Percentiles rank a stretch among this genome's conserved stretches.
phyloP scores from a whole-genome alignment of 2,113 vertebrate species.

The Galemys pyrenaicus region DNA sequence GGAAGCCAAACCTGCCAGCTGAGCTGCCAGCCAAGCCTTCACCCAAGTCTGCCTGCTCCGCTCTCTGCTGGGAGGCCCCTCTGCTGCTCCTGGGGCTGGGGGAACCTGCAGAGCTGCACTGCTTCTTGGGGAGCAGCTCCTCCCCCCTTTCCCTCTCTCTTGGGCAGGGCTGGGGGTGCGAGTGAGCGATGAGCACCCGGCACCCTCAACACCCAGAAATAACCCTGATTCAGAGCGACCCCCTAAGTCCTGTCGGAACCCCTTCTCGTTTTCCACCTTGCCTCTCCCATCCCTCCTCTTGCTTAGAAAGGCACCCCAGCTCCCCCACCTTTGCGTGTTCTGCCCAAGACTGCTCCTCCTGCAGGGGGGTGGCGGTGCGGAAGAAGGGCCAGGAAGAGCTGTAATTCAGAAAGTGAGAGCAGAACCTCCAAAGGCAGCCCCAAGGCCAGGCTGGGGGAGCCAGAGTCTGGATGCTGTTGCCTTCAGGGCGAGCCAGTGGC shows the following conservation, averaged over 20 bases:
- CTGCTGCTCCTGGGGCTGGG: background rate
- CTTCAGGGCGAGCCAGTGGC: background rate
- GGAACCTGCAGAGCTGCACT: background rate
- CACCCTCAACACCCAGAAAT: background rate
- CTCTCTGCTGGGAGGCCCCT: slow-evolving; percentile 15
- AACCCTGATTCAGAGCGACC: background rate
- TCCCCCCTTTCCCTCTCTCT: background rate
- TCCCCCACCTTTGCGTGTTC: background rate
- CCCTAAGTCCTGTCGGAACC: background rate
- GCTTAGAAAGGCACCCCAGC: background rate
- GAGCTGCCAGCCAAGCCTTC: background rate
- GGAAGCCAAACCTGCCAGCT: slow-evolving; percentile 27
- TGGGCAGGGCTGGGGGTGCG: background rate
- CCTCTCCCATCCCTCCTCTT: background rate
- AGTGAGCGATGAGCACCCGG: background rate
- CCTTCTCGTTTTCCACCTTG: background rate
- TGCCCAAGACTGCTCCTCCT: background rate
- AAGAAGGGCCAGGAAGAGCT: background rate
- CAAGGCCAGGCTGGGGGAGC: background rate
- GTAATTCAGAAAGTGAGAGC: background rate
- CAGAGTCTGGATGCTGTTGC: background rate
- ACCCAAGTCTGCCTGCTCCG: slow-evolving; percentile 55
- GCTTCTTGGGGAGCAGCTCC: background rate
- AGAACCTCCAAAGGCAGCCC: background rate
- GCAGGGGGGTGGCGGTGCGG: background rate